phyloP scores from a whole-genome alignment of 2,797 vertebrate genomes.

The Xenopus petersii region DNA sequence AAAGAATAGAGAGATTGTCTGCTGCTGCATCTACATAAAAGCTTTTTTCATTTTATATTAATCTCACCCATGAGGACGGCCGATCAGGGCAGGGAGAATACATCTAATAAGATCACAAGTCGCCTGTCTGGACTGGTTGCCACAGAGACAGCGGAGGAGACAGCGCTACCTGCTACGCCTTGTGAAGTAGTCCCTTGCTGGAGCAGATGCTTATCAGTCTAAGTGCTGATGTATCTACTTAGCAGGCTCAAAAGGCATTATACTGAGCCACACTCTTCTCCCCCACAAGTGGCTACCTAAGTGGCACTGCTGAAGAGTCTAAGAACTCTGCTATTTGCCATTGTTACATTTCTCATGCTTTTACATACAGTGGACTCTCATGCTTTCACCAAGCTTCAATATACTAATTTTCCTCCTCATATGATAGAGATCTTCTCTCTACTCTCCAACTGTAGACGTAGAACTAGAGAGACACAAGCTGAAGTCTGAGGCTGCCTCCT shows the following conservation, averaged over 20 bases:
- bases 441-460: too few relatives aligned
- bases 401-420: too few relatives aligned
- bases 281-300: conserved; percentile 28
- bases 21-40: conserved; percentile 27
- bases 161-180: conserved; percentile 22
- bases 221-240: conserved; percentile 36
- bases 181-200: conserved; percentile 24
- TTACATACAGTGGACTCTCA: too few relatives aligned
- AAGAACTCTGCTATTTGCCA: neutral
- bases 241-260: conserved; percentile 23
- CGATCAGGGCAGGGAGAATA: conserved; percentile 25
- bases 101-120: conserved; percentile 29
- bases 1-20: too few relatives aligned
- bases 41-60: neutral
- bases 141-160: conserved; percentile 39
- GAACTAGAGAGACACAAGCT: too few relatives aligned
- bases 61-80: conserved; percentile 23
- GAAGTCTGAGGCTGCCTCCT: too few relatives aligned
- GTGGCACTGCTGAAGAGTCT: neutral
- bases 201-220: conserved; percentile 42
- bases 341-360: neutral
- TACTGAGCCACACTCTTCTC: conserved; percentile 5
- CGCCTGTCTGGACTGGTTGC: conserved; percentile 36
- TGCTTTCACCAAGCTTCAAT: too few relatives aligned
- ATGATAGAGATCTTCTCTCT: too few relatives aligned